phyloP scores from a whole-genome alignment of 2,888 invertebrate genomes.

The Chloromyia formosa region DNA sequence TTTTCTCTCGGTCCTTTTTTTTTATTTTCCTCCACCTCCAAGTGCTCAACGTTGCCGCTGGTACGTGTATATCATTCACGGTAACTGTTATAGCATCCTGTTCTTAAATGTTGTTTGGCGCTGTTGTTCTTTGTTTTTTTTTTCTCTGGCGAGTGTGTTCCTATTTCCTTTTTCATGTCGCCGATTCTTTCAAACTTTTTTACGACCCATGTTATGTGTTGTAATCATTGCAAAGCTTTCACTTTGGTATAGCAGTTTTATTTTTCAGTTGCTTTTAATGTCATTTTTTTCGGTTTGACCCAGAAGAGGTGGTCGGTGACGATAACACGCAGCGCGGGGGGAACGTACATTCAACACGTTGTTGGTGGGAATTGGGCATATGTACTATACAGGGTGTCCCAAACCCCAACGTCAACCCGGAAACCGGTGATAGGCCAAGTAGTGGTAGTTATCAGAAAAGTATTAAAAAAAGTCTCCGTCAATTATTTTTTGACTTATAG shows the following conservation, averaged over 20 bases:
- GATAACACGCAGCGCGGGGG: not conserved
- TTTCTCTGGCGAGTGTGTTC: not conserved
- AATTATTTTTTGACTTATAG: too few relatives aligned
- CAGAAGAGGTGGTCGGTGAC: not conserved
- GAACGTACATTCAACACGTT: conserved; percentile 25
- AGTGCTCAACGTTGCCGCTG: conserved; percentile 19
- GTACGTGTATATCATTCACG: conserved; percentile 31
- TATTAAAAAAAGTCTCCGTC: too few relatives aligned
- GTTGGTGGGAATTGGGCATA: not conserved
- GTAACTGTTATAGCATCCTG: conserved; percentile 39
- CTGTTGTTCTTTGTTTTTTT: conserved; percentile 14
- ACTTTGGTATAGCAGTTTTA: conserved; percentile 39
- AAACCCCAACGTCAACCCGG: too few relatives aligned
- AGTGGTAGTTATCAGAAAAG: too few relatives aligned
- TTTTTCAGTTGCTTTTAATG: conserved; percentile 38
- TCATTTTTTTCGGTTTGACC: conserved; percentile 15
- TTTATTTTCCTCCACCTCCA: not conserved
- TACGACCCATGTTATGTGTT: conserved; percentile 44
- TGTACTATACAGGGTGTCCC: not conserved
- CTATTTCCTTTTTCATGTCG: conserved; percentile 4
- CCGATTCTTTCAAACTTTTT: conserved; percentile 41
- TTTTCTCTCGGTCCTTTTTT: not conserved
- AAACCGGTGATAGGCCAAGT: too few relatives aligned
- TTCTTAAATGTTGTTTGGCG: conserved; percentile 5
- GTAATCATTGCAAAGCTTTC: conserved; percentile 46